Conservation (phyloP, 1,140 invertebrate species). For the Drosophila burlai region DNA sequence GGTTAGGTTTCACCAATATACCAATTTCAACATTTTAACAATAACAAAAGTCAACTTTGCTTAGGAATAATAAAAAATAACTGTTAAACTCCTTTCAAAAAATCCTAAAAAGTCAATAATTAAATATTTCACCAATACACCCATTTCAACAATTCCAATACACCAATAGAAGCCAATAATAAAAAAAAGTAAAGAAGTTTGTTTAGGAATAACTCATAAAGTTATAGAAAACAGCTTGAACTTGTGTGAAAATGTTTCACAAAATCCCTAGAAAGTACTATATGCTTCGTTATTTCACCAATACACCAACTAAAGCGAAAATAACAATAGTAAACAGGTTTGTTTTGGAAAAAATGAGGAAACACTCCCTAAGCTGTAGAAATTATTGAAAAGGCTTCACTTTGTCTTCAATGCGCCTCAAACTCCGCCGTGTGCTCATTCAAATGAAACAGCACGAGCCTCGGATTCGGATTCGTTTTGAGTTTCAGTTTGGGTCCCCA, state of each 20-base stretch:
- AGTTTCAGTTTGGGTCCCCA: slow-evolving; percentile 26
- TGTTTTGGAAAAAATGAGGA: neutral
- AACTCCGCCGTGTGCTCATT: slow-evolving; percentile 69
- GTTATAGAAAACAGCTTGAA: neutral
- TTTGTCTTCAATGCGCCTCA: slow-evolving; percentile 23
- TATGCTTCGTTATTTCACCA: neutral
- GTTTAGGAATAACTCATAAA: neutral
- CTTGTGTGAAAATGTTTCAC: neutral
- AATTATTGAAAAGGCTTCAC: slow-evolving; percentile 18
- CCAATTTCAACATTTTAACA: neutral
- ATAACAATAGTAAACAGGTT: slow-evolving; percentile 2
- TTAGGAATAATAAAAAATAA: neutral
- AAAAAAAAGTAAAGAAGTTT: neutral
- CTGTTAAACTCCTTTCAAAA: neutral
- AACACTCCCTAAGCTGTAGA: slow-evolving; percentile 10
- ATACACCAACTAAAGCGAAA: neutral
- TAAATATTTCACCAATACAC: neutral
- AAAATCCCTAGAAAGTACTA: neutral
- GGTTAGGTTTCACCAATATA: neutral
- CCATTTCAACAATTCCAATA: neutral
- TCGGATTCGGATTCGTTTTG: slow-evolving; percentile 25
- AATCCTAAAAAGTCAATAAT: neutral
- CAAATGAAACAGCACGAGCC: slow-evolving; percentile 81
- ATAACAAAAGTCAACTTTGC: neutral
- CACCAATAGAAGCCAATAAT: neutral